phyloP scores from a whole-genome alignment of 1,140 invertebrate genomes.

The Drosophila lacertosa region DNA sequence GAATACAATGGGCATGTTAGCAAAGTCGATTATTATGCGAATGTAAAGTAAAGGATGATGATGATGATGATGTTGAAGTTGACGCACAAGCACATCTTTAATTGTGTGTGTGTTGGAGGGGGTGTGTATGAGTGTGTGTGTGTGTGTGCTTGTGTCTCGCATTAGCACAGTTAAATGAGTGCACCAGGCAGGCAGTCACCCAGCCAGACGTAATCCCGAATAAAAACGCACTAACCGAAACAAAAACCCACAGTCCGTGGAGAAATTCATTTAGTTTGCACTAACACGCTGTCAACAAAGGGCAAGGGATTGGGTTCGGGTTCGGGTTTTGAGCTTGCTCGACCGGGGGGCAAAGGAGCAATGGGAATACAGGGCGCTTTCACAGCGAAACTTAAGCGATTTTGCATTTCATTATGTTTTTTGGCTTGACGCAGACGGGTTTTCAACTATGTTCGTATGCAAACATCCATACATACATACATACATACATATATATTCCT shows the following conservation, averaged over 20 bases:
- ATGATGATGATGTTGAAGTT: conserved; percentile 48
- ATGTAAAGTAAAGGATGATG: conserved; percentile 48
- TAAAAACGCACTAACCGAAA: conserved; percentile 55
- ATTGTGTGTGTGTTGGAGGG: conserved; percentile 5
- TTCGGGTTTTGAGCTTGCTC: too few species aligned
- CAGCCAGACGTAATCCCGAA: conserved; percentile 52
- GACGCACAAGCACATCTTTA: conserved; percentile 34
- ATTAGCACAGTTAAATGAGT: conserved; percentile 75
- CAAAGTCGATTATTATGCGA: conserved; percentile 37
- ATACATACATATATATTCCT: background rate
- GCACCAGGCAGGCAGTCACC: conserved; percentile 35
- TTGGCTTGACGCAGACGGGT: conserved; percentile 37
- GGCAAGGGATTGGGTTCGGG: background rate
- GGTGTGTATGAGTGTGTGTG: background rate
- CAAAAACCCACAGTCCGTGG: conserved; percentile 77
- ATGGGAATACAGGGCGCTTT: conserved; percentile 36
- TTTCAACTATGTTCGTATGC: conserved; percentile 8
- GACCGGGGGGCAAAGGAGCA: conserved; percentile 2
- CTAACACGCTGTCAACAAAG: conserved; percentile 78
- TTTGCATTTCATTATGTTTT: conserved; percentile 80
- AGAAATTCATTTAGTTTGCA: conserved; percentile 81
- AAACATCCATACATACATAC: background rate
- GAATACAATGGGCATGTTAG: conserved; percentile 47
- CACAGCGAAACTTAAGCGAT: conserved; percentile 75
- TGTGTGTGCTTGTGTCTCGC: conserved; percentile 38